Percentiles rank a stretch among this genome's conserved stretches.
These are phyloP conservation scores for Paramuricea clavata DNA, from an alignment of 92 coral and sea anemone species.

Conservation along the genomic window DNA sequence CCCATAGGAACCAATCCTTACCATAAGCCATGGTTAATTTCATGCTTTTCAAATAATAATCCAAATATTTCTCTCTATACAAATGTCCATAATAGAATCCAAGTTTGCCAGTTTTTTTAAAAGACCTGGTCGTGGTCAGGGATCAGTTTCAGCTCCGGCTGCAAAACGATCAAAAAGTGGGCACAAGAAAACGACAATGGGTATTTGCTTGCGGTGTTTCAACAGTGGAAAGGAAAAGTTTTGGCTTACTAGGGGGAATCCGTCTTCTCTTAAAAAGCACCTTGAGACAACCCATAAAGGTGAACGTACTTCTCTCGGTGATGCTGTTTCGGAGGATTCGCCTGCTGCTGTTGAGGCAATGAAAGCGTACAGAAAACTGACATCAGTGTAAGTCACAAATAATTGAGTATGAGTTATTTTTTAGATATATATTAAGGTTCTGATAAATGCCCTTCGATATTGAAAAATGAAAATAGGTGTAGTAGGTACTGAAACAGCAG, in stretches of 20 bases:
- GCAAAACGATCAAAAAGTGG: constrained; percentile 10
- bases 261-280: not conserved
- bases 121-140: not conserved
- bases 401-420: no score
- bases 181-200: not conserved
- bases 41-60: no score
- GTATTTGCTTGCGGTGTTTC: constrained; percentile 3
- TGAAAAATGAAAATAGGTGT: no score
- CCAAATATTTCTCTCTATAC: no score
- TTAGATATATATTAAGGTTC: no score
- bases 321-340: constrained; percentile 6
- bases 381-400: not conserved
- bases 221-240: not conserved
- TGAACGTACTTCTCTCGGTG: not conserved
- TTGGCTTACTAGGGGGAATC: constrained; percentile 21
- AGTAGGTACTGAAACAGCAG: no score
- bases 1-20: no score
- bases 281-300: not conserved
- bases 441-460: no score
- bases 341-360: not conserved
- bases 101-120: not conserved
- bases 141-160: not conserved
- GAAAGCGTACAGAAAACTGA: not conserved
- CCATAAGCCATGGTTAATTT: no score
- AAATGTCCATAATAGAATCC: not conserved